Percentiles rank a stretch among this genome's conserved stretches.
These are phyloP conservation scores for Periophthalmus modestus DNA, from an alignment of 2,113 vertebrate species.

Conservation along the genomic window DNA sequence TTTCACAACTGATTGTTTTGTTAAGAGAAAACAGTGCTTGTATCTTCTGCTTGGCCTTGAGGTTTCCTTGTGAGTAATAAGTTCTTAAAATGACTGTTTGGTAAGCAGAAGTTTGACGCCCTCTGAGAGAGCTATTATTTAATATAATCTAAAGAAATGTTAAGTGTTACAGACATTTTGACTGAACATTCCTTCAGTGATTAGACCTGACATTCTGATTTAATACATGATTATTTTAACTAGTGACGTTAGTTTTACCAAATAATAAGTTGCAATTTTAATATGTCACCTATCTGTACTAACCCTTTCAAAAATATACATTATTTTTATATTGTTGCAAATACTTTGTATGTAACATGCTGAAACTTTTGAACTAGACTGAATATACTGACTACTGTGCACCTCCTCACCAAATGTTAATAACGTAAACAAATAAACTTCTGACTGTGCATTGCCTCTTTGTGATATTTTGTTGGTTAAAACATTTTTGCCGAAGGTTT, in stretches of 20 bases:
- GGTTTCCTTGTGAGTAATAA: slow-evolving; percentile 32
- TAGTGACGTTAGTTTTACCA: slow-evolving; percentile 16
- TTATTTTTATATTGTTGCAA: slow-evolving; percentile 53
- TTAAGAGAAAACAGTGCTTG: slow-evolving; percentile 9
- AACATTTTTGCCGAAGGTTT: not conserved
- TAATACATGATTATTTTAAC: slow-evolving; percentile 20
- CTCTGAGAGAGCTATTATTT: slow-evolving; percentile 27
- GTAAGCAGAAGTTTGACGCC: slow-evolving; percentile 28
- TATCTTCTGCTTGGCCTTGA: slow-evolving; percentile 29
- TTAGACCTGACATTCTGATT: not conserved
- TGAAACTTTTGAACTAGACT: slow-evolving; percentile 47
- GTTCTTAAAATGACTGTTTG: slow-evolving; percentile 39
- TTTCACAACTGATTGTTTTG: slow-evolving; percentile 24
- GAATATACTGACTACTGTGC: slow-evolving; percentile 73
- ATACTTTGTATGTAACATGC: slow-evolving; percentile 54
- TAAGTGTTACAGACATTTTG: slow-evolving; percentile 4
- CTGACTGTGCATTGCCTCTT: slow-evolving; percentile 53
- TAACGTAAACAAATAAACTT: slow-evolving; percentile 72
- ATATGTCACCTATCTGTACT: slow-evolving; percentile 31
- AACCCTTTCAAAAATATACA: slow-evolving; percentile 19
- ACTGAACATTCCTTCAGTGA: slow-evolving; percentile 34
- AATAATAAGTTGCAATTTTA: slow-evolving; percentile 21
- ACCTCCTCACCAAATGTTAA: slow-evolving; percentile 62
- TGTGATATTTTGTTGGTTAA: slow-evolving; percentile 6
- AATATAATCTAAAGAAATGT: slow-evolving; percentile 12